Percentiles rank a stretch among this genome's conserved stretches.
Evolutionary conservation across 2,888 invertebrate species (phyloP).

Genomic region (Physocephala rufipes): DNA sequence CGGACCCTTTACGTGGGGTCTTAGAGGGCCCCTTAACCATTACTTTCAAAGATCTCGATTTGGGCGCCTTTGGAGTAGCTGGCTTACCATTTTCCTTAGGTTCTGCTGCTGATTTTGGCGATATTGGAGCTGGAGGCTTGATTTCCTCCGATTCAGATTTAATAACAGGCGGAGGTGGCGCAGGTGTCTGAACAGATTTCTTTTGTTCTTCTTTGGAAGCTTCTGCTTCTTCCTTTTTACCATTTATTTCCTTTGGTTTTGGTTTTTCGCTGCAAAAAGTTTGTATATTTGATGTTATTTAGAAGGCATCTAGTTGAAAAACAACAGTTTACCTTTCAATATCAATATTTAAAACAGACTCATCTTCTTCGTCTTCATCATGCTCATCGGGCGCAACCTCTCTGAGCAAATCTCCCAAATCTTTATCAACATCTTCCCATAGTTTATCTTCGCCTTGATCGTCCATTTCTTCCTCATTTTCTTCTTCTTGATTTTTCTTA

Average conservation of each 20-base stretch:
- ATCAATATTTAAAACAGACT: conserved; percentile 67
- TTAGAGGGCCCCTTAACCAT: not conserved
- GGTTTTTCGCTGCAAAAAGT: conserved; percentile 68
- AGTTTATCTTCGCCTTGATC: conserved; percentile 73
- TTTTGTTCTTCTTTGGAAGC: conserved; percentile 14
- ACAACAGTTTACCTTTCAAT: conserved; percentile 67
- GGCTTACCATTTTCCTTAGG: conserved; percentile 32
- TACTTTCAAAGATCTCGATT: not conserved
- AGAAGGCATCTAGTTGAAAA: not conserved
- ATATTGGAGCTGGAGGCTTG: conserved; percentile 25
- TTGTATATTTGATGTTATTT: not conserved
- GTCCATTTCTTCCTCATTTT: conserved; percentile 68
- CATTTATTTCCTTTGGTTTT: conserved; percentile 59
- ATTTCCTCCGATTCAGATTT: not conserved
- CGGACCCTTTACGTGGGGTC: conserved; percentile 19
- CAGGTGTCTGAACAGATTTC: conserved; percentile 18
- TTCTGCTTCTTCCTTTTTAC: conserved; percentile 47
- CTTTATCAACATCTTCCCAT: conserved; percentile 85
- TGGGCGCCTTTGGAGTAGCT: not conserved
- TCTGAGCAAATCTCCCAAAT: conserved; percentile 78
- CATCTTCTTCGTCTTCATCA: conserved; percentile 70
- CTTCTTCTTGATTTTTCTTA: conserved; percentile 52
- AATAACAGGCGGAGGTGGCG: not conserved
- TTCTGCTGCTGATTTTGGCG: conserved; percentile 29
- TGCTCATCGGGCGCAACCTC: conserved; percentile 75